Percentiles rank a stretch among this genome's conserved stretches.
These are phyloP conservation scores for Aphelocoma californica DNA, from an alignment of 2,797 vertebrate genomes.

Conservation along the genomic window DNA sequence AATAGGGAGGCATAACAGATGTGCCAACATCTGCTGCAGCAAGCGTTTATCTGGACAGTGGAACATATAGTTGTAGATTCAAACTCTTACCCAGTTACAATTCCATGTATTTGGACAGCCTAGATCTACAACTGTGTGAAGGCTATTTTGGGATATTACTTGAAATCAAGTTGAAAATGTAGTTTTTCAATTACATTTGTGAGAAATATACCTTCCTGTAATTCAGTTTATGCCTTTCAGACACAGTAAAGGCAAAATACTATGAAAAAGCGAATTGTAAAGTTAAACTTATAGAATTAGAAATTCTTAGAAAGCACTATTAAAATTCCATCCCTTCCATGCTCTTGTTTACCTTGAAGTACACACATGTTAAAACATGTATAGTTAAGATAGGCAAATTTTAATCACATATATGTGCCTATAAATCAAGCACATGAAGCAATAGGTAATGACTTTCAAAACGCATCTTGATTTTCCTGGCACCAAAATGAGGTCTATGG, in stretches of 20 bases:
- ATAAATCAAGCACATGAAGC: constrained; percentile 28
- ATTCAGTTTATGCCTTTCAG: neutral
- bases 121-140: constrained; percentile 6
- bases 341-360: neutral
- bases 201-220: neutral
- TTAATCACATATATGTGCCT: neutral
- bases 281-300: neutral
- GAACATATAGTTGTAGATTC: neutral
- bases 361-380: neutral
- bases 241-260: neutral
- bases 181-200: neutral
- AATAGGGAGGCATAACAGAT: constrained; percentile 58
- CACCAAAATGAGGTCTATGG: constrained; percentile 23
- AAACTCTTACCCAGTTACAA: neutral
- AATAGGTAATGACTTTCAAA: constrained; percentile 12
- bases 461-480: constrained; percentile 29
- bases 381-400: neutral
- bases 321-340: neutral
- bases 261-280: neutral
- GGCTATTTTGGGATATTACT: constrained; percentile 22
- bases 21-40: constrained; percentile 54
- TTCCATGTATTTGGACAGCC: neutral
- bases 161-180: constrained; percentile 26
- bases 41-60: constrained; percentile 32
- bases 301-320: neutral